A percentile compares a stretch with the other conserved stretches of the same genome.
These are phyloP conservation scores for Dione juno DNA, from an alignment of 2,888 invertebrate species.

Conservation along the genomic window DNA sequence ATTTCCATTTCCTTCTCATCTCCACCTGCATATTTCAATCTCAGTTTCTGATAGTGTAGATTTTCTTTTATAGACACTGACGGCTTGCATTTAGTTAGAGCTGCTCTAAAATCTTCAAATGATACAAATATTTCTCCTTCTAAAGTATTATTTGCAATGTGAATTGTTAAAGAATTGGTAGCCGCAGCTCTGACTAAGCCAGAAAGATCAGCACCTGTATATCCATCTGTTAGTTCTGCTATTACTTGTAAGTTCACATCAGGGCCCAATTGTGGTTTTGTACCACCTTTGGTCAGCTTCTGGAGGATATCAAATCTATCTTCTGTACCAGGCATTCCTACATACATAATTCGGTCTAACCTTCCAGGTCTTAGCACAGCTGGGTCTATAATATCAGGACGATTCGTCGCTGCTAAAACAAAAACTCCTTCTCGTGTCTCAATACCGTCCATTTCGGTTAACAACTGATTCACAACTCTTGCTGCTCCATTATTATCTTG, in stretches of 20 bases:
- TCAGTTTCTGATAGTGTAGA: constrained; percentile 89
- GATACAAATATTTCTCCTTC: constrained; percentile 85
- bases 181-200: constrained; percentile 95
- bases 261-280: constrained; percentile 88
- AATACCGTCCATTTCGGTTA: constrained; percentile 99
- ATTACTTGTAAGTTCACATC: constrained; percentile 90
- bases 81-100: constrained; percentile 91
- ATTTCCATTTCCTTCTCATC: constrained; percentile 82
- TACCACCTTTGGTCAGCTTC: constrained; percentile 95
- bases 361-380: constrained; percentile 95
- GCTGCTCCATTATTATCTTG: constrained; percentile 88
- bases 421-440: constrained; percentile 96
- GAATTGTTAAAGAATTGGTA: constrained; percentile 90
- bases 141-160: constrained; percentile 83
- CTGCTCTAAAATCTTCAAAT: constrained; percentile 89
- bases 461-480: constrained; percentile 96
- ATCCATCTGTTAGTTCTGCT: constrained; percentile 88
- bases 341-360: constrained; percentile 94
- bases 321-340: constrained; percentile 91
- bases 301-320: constrained; percentile 95
- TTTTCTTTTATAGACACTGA: constrained; percentile 93
- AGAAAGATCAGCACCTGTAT: constrained; percentile 96
- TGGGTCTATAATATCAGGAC: constrained; percentile 98
- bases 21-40: constrained; percentile 85
- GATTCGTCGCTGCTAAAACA: constrained; percentile 97